phyloP scores from a whole-genome alignment of 2,113 vertebrate genomes.

The Talpa occidentalis region DNA sequence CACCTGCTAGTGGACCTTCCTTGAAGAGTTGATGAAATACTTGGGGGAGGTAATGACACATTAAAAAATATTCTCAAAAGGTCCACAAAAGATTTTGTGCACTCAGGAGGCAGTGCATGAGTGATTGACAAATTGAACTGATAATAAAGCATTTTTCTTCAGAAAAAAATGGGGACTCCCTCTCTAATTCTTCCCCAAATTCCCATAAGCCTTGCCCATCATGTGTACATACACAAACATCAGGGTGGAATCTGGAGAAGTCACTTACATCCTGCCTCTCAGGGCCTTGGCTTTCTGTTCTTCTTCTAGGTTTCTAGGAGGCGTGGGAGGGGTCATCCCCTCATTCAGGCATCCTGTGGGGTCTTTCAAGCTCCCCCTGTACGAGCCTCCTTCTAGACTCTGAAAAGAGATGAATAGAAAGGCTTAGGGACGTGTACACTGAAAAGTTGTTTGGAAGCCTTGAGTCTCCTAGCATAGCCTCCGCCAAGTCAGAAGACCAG shows the following conservation, averaged over 20 bases:
- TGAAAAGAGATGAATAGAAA: conserved; percentile 80
- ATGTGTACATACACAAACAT: rapidly evolving
- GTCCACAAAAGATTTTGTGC: neutral
- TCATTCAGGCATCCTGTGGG: conserved; percentile 87
- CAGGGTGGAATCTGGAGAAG: neutral
- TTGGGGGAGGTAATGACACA: neutral
- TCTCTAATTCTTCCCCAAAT: neutral
- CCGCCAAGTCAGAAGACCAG: neutral
- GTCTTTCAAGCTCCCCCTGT: conserved; percentile 90
- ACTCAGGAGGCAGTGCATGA: neutral
- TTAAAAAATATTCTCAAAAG: neutral
- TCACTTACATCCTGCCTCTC: conserved; percentile 96
- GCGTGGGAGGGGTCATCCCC: conserved; percentile 85
- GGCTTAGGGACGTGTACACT: conserved; percentile 29
- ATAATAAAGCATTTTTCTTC: neutral
- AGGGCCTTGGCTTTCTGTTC: conserved; percentile 98
- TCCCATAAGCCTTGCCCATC: neutral
- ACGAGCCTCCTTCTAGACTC: conserved; percentile 94
- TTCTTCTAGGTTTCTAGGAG: conserved; percentile 93
- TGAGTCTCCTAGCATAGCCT: neutral
- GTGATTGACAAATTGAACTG: neutral
- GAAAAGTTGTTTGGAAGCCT: neutral
- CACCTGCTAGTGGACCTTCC: neutral
- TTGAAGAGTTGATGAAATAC: neutral
- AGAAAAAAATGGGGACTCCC: neutral